A percentile compares a stretch with the other conserved stretches of the same genome.
These are phyloP conservation scores for honey bee (Apis mellifera) DNA, from an alignment of 1,140 invertebrate species.

Conservation along the genomic window Amel_HAv3.1 CM009931.2:17003001-17003500, in stretches of 20 bases:
- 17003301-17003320: background rate
- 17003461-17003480: constrained; percentile 57
- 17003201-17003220: background rate
- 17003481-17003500: constrained; percentile 40
- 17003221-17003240: background rate
- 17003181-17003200: too few species aligned
- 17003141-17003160: background rate
- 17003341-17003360: constrained; percentile 2
- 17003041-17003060: constrained; percentile 3
- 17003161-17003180: background rate
- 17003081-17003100: background rate
- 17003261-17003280: background rate
- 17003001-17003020: constrained; percentile 29
- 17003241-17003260: background rate
- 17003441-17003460: constrained; percentile 53
- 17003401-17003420: too few species aligned
- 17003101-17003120: background rate
- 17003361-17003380: background rate
- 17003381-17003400: background rate
- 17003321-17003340: constrained; percentile 1
- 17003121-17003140: background rate
- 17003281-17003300: background rate
- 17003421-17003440: constrained; percentile 8
- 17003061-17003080: constrained; percentile 8
- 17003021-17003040: constrained; percentile 1